These are phyloP conservation scores for Actenoides hombroni DNA, from an alignment of 2,113 vertebrate species.

Conservation along the genomic window DNA sequence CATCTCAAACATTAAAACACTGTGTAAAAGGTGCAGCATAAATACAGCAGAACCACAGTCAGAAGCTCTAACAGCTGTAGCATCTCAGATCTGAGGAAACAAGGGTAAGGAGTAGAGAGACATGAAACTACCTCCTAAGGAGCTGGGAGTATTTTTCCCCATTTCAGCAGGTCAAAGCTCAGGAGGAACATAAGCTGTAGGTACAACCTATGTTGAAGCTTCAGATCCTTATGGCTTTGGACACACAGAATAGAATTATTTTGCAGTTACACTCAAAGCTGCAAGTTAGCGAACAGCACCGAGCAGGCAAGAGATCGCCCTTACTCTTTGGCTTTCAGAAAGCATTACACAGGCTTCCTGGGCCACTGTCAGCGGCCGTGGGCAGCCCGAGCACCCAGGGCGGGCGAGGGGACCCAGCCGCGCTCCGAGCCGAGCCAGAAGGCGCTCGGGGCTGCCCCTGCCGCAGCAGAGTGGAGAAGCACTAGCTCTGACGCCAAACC, in stretches of 20 bases:
- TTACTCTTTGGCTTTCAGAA: fast-evolving
- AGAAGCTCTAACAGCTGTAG: fast-evolving
- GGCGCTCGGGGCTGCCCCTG: fast-evolving
- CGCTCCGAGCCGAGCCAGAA: fast-evolving
- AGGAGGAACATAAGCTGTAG: fast-evolving
- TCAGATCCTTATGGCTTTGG: neutral
- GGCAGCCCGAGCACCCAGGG: fast-evolving
- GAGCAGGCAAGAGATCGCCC: fast-evolving
- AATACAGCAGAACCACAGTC: too few species aligned
- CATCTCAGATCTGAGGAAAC: fast-evolving
- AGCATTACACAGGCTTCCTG: fast-evolving
- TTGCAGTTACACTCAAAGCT: neutral
- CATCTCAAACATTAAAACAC: neutral
- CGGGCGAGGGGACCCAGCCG: neutral
- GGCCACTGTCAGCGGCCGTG: fast-evolving
- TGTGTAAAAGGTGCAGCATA: neutral
- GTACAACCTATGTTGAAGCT: neutral
- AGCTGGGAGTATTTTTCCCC: neutral
- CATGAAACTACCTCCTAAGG: fast-evolving
- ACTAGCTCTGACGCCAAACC: neutral
- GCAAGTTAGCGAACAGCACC: fast-evolving
- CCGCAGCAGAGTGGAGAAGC: too few species aligned
- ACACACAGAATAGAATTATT: fast-evolving
- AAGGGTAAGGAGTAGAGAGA: fast-evolving
- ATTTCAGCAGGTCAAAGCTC: neutral